Percentiles rank a stretch among this genome's conserved stretches.
These are phyloP conservation scores for Aspidoscelis tigris DNA, from an alignment of 2,113 vertebrate species.

Conservation along the genomic window DNA sequence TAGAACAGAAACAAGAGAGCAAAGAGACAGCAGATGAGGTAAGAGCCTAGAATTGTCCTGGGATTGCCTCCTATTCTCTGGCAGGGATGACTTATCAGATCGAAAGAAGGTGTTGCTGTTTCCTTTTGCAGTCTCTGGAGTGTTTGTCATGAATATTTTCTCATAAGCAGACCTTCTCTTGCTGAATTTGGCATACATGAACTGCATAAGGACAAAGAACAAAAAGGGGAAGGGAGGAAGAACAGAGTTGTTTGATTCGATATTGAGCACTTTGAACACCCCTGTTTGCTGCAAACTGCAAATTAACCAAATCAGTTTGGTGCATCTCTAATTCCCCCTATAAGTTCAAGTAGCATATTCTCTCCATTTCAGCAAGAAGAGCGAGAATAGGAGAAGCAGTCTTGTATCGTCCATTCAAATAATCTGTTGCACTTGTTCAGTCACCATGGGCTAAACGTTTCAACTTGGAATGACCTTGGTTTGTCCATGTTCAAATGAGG, in stretches of 20 bases:
- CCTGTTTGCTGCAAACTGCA: too few species aligned
- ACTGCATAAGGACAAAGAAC: background rate
- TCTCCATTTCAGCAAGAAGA: background rate
- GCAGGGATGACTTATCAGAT: too few species aligned
- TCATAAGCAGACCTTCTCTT: background rate
- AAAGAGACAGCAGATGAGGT: too few species aligned
- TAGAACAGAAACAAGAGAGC: too few species aligned
- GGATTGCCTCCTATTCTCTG: too few species aligned
- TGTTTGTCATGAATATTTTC: too few species aligned
- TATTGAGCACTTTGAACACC: too few species aligned
- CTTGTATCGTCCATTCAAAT: slow-evolving; percentile 23
- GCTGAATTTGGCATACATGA: background rate
- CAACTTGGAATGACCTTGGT: slow-evolving; percentile 42
- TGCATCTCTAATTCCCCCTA: background rate
- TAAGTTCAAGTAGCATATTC: background rate
- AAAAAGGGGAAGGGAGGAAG: background rate
- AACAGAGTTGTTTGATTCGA: background rate
- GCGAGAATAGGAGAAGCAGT: background rate
- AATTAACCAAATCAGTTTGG: too few species aligned
- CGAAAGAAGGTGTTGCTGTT: too few species aligned
- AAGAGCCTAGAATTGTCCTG: too few species aligned
- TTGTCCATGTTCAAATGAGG: slow-evolving; percentile 20
- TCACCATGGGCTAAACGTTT: slow-evolving; percentile 34
- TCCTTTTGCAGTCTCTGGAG: background rate
- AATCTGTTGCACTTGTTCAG: slow-evolving; percentile 42